Evolutionary conservation across 2,797 vertebrate species (phyloP), one percentile per base, ranked within the genome.

Genomic region (Yasuhikotakia modesta): DNA sequence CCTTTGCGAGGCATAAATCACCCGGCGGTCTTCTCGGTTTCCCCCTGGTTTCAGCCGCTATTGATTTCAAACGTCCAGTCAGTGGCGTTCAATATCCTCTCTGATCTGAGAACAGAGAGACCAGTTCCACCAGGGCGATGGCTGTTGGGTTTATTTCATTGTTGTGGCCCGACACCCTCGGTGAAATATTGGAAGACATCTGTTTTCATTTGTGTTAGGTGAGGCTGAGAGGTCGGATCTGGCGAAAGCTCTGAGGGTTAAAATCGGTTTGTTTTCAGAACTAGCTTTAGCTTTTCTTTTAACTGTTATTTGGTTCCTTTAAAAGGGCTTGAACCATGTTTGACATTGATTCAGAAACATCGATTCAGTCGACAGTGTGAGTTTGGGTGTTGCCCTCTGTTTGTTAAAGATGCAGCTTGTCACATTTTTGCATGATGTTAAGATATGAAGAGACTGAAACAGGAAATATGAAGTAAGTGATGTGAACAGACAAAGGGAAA

Each of bases 141-240:
- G 27, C 43, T 22, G 43, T 64, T 60, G 24, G 73, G 60, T 73
- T 79, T 66, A 73, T 70, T 78, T 73, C 19, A 66, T 52, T 57
- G 55, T 61, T 76, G n/a, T 39, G 46, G 39, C 50, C 52, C 22
- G 66, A 58, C 67, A 43, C 74, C 53, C 66, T 77, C 45, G 10
- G 22, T 70, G 69, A 82, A 76, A 82, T 79, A 79, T 46, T 53
- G 61, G 46, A 70, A 67, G 78, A 67, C 65, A 13, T 69, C 22
- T 1, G 45, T 35, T 69, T 77, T 77, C 43, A 70, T 69, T 50
- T 69, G 66, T 32, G 14, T 61, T 50, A 76, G 53, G 46, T 61
- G 50, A 52, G 53, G 64, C 4, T 76, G 67, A 66, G 67, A 45
- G 21, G 30, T 58, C 35, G 78, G 27, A 60, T 16, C 24, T 12